These are phyloP conservation scores for Sander vitreus DNA, from an alignment of 2,113 vertebrate species.

Conservation along the genomic window DNA sequence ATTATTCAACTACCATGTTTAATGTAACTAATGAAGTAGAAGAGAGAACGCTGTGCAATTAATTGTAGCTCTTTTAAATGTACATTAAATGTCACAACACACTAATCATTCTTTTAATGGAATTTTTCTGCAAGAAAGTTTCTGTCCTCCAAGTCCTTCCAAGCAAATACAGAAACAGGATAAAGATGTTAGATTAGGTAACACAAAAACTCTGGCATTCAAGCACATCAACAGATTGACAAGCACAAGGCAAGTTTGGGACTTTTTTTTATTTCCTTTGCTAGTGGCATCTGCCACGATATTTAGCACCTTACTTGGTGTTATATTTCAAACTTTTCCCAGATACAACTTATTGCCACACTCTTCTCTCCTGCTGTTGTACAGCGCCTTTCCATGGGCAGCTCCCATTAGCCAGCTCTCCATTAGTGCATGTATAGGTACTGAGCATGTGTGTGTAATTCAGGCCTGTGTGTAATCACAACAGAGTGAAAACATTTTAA, in stretches of 20 bases:
- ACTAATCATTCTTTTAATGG: neutral
- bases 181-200: neutral
- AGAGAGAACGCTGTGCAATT: neutral
- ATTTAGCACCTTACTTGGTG: neutral
- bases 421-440: too few relatives aligned
- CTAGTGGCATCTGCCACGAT: neutral
- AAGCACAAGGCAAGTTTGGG: constrained; percentile 1
- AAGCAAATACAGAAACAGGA: neutral
- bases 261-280: neutral
- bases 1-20: neutral
- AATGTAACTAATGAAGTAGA: neutral
- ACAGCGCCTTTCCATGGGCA: too few relatives aligned
- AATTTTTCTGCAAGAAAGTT: neutral
- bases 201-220: neutral
- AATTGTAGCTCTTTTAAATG: neutral
- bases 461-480: too few relatives aligned
- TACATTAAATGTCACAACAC: neutral
- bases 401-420: too few relatives aligned
- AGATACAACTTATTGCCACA: neutral
- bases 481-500: too few relatives aligned
- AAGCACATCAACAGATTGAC: constrained; percentile 2
- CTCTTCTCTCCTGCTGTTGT: neutral
- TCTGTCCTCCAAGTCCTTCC: neutral
- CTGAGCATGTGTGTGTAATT: too few relatives aligned
- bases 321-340: constrained; percentile 2